Evolutionary conservation across 2,797 vertebrate genomes (phyloP), one percentile per base, ranked within the genome.

Genomic region (Apodemus agrarius): DNA sequence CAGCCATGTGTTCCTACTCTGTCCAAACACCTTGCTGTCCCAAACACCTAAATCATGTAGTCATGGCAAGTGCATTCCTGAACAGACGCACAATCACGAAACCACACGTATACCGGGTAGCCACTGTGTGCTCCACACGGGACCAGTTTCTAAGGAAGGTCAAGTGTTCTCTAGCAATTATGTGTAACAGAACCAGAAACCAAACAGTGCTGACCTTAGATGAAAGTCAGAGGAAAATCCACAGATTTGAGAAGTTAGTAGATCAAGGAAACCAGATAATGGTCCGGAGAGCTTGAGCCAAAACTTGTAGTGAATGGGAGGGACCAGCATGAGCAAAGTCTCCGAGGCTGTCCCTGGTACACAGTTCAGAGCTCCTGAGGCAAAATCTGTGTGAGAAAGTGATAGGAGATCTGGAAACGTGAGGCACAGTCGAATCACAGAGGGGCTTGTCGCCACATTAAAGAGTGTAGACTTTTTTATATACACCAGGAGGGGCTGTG

Each of bases 41-140:
- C 40, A 79, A 80, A 69, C 91, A 57, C 67, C 21, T 89, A 79
- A 93, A 63, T 84, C 34, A 40, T 69, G 16, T 24, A 90, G 83
- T 87, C 14, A 81, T 63, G 49, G 61, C 65, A 94, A 89, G 65
- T 40, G 12, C 2, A 67, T 37, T 86, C 67, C 34, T 69, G 19
- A 91, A 54, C 40, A 95, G 17, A 40, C 40, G 26, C n/a, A 81
- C n/a, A 86, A 21, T 94, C 82, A 17, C 74, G 57, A 93, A 63
- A 34, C 10, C 67, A 84, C 82, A 85, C 72, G 40, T 17, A 4
- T 63, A 37, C 3, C 49, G 52, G 93, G 31, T 29, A 46, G 37
- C 52, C 5, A 82, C 78, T n/a, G 19, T 57, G 52, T 57, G 52
- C 21, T 34, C 21, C 52, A 37, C 79, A 37, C 34, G 3, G n/a